Percentiles rank a stretch among this genome's conserved stretches.
Evolutionary conservation across 1,140 invertebrate species (phyloP).

Genomic region (Onthophagus taurus): DNA sequence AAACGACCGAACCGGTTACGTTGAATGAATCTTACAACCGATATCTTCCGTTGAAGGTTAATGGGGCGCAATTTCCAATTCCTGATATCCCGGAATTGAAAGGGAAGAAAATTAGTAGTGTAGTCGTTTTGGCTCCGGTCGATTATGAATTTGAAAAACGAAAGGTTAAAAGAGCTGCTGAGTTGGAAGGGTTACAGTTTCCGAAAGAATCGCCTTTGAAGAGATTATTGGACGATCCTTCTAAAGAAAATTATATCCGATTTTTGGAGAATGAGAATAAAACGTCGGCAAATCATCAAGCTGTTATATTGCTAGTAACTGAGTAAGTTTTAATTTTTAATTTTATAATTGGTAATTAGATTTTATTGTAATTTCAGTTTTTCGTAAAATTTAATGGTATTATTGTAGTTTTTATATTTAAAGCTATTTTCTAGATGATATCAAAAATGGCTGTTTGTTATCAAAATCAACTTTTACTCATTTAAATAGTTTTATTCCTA

Average conservation of each 20-base stretch:
- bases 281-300: constrained; percentile 60
- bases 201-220: constrained; percentile 62
- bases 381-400: no score
- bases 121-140: constrained; percentile 72
- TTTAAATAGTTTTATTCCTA: no score
- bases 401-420: no score
- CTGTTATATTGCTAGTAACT: constrained; percentile 68
- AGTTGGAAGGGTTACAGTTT: constrained; percentile 50
- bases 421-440: no score
- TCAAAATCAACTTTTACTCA: no score
- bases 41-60: constrained; percentile 73
- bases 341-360: no score
- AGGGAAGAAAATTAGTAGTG: constrained; percentile 65
- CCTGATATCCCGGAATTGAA: constrained; percentile 62
- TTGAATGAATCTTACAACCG: constrained; percentile 67
- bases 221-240: constrained; percentile 62
- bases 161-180: constrained; percentile 39
- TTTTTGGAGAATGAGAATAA: constrained; percentile 68
- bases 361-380: no score
- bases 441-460: no score
- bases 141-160: constrained; percentile 49
- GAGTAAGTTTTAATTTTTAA: constrained; percentile 50
- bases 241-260: constrained; percentile 63
- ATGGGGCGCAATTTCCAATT: constrained; percentile 71
- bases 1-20: constrained; percentile 60